Base-by-base conservation (phyloP, 2,888 invertebrate species). In the Conus canariensis region DNA sequence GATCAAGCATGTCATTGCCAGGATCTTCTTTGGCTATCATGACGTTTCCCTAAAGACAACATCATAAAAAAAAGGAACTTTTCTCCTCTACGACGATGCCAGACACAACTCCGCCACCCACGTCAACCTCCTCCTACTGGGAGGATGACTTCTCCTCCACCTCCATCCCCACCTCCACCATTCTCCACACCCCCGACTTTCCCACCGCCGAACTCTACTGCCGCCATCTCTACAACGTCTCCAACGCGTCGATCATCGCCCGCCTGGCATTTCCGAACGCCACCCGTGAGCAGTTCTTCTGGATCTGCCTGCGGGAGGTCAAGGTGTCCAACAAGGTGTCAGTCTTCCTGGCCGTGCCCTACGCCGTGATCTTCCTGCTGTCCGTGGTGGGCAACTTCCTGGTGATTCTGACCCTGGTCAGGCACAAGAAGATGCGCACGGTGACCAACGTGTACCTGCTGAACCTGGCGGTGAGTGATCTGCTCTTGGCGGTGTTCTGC, bases 401-500 rank as follows among this genome's bases (percentile, higher is more conserved):
- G 93, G 98, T 98, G 77, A 97, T 98, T 91, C 97, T 98, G 87
- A 97, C 97, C 7, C 95, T 97, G 87, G 94, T 96, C 19, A 96
- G 96, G 94, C 96, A 97, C 94, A 94, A 96, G 89, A 94, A 96
- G 88, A 97, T 97, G 96, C 93, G 97, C 85, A 96, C 97, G 2
- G 96, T 97, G 64, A 97, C 97, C 67, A 97, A 97, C 93, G 96
- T 97, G 82, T 97, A 97, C 93, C 94, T 97, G 60, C 92, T 96
- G 64, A 95, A 96, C 95, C 94, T 97, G 94, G 97, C 97, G 88
- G 97, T 97, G 83, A 97, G 97, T 74, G 98, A 98, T 95, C 97
- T 98, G 91, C 97, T 98, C 83, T 97, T 98, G 82, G 98, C 98
- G 0, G 98, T 98, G 0, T 98, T 98, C 95, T 98, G 98, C 94